phyloP scores from a whole-genome alignment of 2,797 vertebrate species.

The Champsocephalus esox region DNA sequence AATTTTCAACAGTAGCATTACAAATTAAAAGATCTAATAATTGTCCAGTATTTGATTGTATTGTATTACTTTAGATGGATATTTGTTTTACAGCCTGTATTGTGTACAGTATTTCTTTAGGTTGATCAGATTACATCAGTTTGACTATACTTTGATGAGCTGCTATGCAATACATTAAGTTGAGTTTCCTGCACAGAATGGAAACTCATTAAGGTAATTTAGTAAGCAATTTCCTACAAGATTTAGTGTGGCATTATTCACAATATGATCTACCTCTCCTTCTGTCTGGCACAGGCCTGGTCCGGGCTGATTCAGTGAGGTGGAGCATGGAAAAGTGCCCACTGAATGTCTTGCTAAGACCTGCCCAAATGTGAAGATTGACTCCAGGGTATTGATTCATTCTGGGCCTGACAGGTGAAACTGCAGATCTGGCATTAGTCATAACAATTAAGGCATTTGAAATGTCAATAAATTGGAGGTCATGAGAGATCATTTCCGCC shows the following conservation, averaged over 20 bases:
- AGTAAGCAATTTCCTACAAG: constrained; percentile 6
- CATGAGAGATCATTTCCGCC: constrained; percentile 89
- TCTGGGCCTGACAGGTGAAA: constrained; percentile 90
- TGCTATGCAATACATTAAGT: background rate
- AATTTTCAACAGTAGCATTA: background rate
- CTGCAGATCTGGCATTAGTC: constrained; percentile 88
- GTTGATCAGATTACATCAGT: background rate
- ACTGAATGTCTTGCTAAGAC: constrained; percentile 71
- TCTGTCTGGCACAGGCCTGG: background rate
- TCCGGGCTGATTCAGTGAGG: constrained; percentile 57
- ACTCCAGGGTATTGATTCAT: constrained; percentile 91
- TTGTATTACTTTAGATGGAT: background rate
- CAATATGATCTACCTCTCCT: constrained; percentile 11
- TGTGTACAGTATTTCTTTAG: background rate
- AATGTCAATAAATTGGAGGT: constrained; percentile 96
- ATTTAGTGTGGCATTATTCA: background rate
- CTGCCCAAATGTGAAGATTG: constrained; percentile 82
- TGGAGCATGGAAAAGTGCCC: constrained; percentile 57
- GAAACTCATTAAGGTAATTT: background rate
- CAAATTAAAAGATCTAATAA: no score
- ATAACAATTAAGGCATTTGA: constrained; percentile 92
- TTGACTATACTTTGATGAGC: constrained; percentile 1
- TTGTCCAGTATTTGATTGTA: no score
- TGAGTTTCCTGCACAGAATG: background rate
- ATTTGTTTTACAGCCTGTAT: background rate